Evolutionary conservation across 2,797 vertebrate genomes (phyloP), one percentile per base, ranked within the genome.

Genomic region (Atherinosoma microstoma): DNA sequence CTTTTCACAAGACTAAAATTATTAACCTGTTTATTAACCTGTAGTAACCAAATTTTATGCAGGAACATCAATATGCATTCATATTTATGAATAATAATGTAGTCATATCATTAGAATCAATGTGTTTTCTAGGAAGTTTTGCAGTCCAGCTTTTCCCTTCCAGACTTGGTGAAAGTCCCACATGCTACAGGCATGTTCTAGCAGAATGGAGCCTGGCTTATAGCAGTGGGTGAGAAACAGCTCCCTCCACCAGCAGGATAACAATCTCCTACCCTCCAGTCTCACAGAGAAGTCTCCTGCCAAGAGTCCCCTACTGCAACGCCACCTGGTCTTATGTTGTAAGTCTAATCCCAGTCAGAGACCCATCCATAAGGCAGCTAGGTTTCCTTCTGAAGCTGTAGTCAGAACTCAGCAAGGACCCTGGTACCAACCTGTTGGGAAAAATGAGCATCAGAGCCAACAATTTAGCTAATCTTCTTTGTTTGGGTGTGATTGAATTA

Each of bases 281-380:
- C 87, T 90, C 70, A 54, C 82, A 84, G 73, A 85, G 68, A 69
- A n/a, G 3, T 75, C 82, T 87, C 79, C 77, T 87, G 90, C 90
- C 89, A 92, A 91, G 80, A 85, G 75, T 78, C 80, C 85, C 89
- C 90, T 73, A 82, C 88, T 75, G 87, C 76, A 91, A 75, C 35
- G 82, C 91, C 90, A 92, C 91, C 91, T 93, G 93, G 81, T 86
- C 76, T 76, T 78, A 79, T 83, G 87, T 83, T 87, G 84, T 86
- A 76, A 64, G 51, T 81, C 83, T 75, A 73, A 73, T 89, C 72
- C 75, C 80, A 75, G 80, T 79, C 81, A 80, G 78, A 79, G 74
- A 87, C 65, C 72, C 80, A 47, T 85, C 78, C 85, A 76, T 80
- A 82, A 75, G 86, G 64, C 79, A 30, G 73, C 78, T 76, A 82